Evolutionary conservation across 2,888 invertebrate genomes (phyloP), one percentile per base, ranked within the genome.

Genomic region (Sicus ferrugineus): DNA sequence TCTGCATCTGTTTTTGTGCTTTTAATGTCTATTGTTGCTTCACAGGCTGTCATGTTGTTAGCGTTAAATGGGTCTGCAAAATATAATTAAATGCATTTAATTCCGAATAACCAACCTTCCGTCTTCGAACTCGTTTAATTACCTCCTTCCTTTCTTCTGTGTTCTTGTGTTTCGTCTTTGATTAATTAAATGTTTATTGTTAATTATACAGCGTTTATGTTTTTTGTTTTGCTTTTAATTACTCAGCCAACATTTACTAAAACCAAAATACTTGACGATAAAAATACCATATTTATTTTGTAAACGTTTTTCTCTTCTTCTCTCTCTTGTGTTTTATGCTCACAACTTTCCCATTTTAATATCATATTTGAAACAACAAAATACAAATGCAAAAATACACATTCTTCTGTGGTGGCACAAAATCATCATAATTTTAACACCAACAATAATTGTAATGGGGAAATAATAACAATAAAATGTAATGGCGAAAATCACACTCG

Each of bases 251-350:
- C 26, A 46, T 34, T 42, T 42, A 58, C 14, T 46, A 67, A 50
- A 42, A 56, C n/a, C 66, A 71, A 67, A 65, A 65, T 54, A 70
- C 62, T 65, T 70, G 69, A 50, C 66, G 64, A 54, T 61, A 70
- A 26, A 52, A 26, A 54, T 70, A 73, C 70, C 73, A 75, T 79
- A 80, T 81, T 79, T 80, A 80, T 82, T 79, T 82, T 81, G 78
- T 81, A 79, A 81, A 81, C 76, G 76, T 81, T 74, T 77, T 80
- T 82, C 73, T 80, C 79, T 79, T 77, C 78, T 76, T 81, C 77
- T 80, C 77, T 79, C 76, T 78, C 68, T 77, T 78, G 77, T 81
- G 75, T 80, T 79, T 81, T 80, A 71, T 76, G 75, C 67, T 58
- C 66, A 66, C 65, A 58, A 58, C 58, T 67, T 76, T 75, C 74